A percentile compares a stretch with the other conserved stretches of the same genome.
These are phyloP conservation scores for Pseudochirops corinnae DNA, from an alignment of 2,797 vertebrate genomes.

Conservation along the genomic window DNA sequence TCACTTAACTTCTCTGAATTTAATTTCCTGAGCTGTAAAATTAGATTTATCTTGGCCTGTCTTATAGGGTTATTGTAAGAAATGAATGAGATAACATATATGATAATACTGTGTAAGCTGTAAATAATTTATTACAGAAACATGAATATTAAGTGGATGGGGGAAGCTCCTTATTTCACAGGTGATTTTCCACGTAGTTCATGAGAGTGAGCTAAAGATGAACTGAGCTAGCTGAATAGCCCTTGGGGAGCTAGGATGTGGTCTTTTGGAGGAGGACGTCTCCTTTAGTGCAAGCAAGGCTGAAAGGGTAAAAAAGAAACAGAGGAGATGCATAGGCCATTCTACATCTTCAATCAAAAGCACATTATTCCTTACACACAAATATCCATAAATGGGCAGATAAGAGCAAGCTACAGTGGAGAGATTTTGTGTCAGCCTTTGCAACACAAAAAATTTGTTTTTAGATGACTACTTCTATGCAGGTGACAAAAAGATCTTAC, in stretches of 20 bases:
- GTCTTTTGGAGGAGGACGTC: background rate
- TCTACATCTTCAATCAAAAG: background rate
- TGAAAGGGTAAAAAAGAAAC: background rate
- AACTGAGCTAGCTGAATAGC: background rate
- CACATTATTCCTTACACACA: background rate
- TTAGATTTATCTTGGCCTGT: background rate
- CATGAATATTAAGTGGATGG: background rate
- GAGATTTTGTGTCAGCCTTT: background rate
- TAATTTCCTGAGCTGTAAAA: background rate
- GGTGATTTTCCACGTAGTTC: background rate
- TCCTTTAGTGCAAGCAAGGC: background rate
- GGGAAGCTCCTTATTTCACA: background rate
- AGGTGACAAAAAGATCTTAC: background rate
- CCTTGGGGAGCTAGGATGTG: background rate
- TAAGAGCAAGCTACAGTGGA: background rate
- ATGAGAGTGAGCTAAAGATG: background rate
- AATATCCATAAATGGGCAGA: background rate
- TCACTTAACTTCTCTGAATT: background rate
- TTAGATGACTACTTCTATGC: background rate
- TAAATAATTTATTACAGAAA: background rate
- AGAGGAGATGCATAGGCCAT: background rate
- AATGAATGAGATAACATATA: background rate
- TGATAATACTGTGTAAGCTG: background rate
- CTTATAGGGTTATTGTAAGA: background rate
- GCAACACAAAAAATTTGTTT: background rate